A percentile compares a stretch with the other conserved stretches of the same genome.
Evolutionary conservation across 2,797 vertebrate genomes (phyloP).

Genomic region (Parauchenoglanis punctatus): DNA sequence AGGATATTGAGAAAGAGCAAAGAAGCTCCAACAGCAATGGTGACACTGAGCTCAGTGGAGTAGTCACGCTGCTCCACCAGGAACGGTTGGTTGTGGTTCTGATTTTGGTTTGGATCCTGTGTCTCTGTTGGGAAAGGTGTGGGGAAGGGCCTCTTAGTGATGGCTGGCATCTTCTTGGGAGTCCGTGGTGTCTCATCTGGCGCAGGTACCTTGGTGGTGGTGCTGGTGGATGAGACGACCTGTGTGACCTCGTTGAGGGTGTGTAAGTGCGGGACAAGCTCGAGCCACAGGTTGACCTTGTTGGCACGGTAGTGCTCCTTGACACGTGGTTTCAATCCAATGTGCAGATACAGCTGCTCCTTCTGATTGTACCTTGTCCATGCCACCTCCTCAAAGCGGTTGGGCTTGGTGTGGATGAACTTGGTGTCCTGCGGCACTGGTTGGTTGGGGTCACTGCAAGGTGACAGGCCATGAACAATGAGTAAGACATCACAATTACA

Average conservation of each 20-base stretch:
- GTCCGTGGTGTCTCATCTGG: conserved; percentile 92
- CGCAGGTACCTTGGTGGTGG: conserved; percentile 96
- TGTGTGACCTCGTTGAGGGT: conserved; percentile 97
- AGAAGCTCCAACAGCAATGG: conserved; percentile 96
- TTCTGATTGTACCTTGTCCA: conserved; percentile 99
- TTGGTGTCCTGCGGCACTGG: conserved; percentile 98
- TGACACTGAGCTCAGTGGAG: conserved; percentile 96
- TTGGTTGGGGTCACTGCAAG: conserved; percentile 93
- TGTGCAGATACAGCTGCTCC: conserved; percentile 97
- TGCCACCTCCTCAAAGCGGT: conserved; percentile 98
- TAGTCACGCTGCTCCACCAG: conserved; percentile 97
- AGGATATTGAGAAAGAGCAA: conserved; percentile 97
- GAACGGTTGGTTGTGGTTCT: conserved; percentile 82
- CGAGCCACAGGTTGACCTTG: conserved; percentile 98
- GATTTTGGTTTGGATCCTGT: conserved; percentile 85
- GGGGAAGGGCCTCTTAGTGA: conserved; percentile 83
- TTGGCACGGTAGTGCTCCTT: conserved; percentile 99
- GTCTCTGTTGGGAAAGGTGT: conserved; percentile 93
- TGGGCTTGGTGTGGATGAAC: conserved; percentile 98
- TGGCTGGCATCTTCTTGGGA: conserved; percentile 88
- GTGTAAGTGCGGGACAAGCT: conserved; percentile 97
- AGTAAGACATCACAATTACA: not conserved
- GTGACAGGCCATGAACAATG: not conserved
- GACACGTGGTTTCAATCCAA: conserved; percentile 97
- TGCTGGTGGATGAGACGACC: conserved; percentile 96